Percentiles rank a stretch among this genome's conserved stretches.
Evolutionary conservation across 2,888 invertebrate species (phyloP).

Genomic region (Zaprionus lineosus): DNA sequence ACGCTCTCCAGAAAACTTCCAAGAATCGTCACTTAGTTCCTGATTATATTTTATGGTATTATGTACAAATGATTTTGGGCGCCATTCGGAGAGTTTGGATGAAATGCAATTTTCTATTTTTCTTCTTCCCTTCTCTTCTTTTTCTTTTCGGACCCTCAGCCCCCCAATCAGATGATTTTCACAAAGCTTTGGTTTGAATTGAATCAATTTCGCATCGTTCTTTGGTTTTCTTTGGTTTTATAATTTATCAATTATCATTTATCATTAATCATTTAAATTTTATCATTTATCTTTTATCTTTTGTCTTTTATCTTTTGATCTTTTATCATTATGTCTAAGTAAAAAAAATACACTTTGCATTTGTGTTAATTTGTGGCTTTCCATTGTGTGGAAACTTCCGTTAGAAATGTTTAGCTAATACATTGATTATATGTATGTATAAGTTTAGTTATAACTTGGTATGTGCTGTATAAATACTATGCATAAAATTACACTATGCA

Average conservation of each 20-base stretch:
- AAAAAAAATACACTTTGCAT: background rate
- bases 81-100: conserved; percentile 18
- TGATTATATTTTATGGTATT: conserved; percentile 24
- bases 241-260: background rate
- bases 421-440: conserved; percentile 22
- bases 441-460: conserved; percentile 32
- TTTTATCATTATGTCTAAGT: background rate
- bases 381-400: conserved; percentile 9
- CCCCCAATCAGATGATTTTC: conserved; percentile 24
- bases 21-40: background rate
- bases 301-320: background rate
- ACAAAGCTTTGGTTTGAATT: conserved; percentile 32
- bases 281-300: conserved; percentile 2
- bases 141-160: conserved; percentile 22
- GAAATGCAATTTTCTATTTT: background rate
- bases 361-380: background rate
- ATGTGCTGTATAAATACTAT: conserved; percentile 23
- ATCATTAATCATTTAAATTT: conserved; percentile 4
- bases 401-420: conserved; percentile 37
- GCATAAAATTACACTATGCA: conserved; percentile 39
- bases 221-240: conserved; percentile 5
- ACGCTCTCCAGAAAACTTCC: conserved; percentile 13
- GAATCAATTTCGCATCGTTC: too few species aligned
- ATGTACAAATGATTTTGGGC: conserved; percentile 27
- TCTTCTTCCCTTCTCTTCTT: background rate